Base-by-base conservation (phyloP, 2,888 invertebrate species). In the Tipula lateralis region DNA sequence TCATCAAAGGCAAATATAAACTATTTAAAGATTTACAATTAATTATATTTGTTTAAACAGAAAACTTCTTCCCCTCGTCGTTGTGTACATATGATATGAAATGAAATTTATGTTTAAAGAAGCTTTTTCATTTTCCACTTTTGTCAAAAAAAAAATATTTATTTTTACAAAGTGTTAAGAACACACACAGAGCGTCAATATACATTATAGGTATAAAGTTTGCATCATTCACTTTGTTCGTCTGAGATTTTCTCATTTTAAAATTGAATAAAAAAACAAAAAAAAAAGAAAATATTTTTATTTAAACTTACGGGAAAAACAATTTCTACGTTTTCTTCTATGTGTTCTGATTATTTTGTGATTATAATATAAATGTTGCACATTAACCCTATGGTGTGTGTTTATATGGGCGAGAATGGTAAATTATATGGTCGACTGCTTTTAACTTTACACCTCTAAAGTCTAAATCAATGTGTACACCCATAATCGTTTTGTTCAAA, bases 341-440 rank as follows among this genome's bases (percentile, higher is more conserved):
- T 66, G 66, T 66, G 66, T 24, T 66, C 24, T 66, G 66, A 66
- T 66, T 66, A 66, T 24, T 66, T 66, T 24, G 66, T 66, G 66
- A 66, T 66, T 66, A 66, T 66, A 66, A 66, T 66, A 66, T 24
- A 66, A 66, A 66, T 66, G 66, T 66, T 66, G 66, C 66, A 66
- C 9, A 66, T 66, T 66, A 66, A 66, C 66, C 66, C 66, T 44
- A 16, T 44, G n/a, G 16, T 16, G 16, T 16, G 16, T 2, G 44
- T 24, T 9, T 24, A 24, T 66, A 24, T 24, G 3, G 24, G 19
- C 9, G 1, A 2, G 66, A 24, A 24, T 24, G 24, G 24, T 24
- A 24, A 66, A 66, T 66, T 24, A 66, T 66, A 24, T 24, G 66
- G 66, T 66, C 66, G 9, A 66, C 19, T 66, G 7, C 66, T 24